Evolutionary conservation across 2,888 invertebrate species (phyloP), one percentile per base, ranked within the genome.

Genomic region (Coremacera marginata): DNA sequence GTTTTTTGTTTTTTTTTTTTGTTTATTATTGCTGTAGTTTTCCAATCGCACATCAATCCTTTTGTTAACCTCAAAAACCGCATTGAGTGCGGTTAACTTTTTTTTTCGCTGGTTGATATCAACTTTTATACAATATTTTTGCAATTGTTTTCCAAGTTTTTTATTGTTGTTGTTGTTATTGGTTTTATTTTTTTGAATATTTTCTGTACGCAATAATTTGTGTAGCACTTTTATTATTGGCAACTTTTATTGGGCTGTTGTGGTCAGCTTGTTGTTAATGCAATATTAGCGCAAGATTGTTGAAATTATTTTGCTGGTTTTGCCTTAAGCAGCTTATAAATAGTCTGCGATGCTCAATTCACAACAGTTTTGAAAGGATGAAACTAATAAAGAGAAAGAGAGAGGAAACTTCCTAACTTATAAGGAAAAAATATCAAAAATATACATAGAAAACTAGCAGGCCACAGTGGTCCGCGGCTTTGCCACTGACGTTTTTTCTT

Each of bases 21-120:
- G 75, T 71, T n/a, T 60, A 51, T 62, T 77, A 55, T 22, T 78
- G 74, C 68, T 57, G 78, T 70, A 67, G 37, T 77, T 70, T 79
- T 82, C 76, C 71, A 78, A 55, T 73, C 74, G 70, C 70, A 75
- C 75, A 62, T 81, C 82, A 82, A 82, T 82, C 82, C 82, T 82
- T 82, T 81, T 81, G 82, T 82, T 82, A 82, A 82, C 82, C 82
- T 67, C 82, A 82, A 80, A 78, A 81, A 82, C 82, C 82, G 76
- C 83, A 83, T 80, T 79, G 79, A 81, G 78, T 83, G 83, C 81
- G 83, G 83, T 83, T 81, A 81, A 81, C 72, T 81, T 80, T 79
- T 80, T 80, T 79, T 79, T 77, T 80, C 63, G 9, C 25, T 71
- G 19, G 60, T 27, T 70, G 70, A 51, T 70, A 34, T 70, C 25